Evolutionary conservation across 2,797 vertebrate genomes (phyloP).

Genomic region (Parambassis ranga): DNA sequence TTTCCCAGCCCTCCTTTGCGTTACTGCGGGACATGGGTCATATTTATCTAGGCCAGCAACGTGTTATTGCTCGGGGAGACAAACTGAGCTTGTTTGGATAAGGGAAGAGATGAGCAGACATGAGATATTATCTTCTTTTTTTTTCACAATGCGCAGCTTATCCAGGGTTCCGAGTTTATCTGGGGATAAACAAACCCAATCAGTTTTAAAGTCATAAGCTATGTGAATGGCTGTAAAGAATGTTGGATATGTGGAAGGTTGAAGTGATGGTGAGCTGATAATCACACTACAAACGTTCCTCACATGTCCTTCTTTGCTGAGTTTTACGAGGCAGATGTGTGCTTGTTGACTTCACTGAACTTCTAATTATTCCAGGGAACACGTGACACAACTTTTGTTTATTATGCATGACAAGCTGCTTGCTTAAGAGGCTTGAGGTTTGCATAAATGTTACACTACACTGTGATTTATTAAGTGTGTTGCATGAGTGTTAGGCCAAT

Average conservation of each 20-base stretch:
- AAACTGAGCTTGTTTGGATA: slow-evolving; percentile 65
- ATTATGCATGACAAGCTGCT: slow-evolving; percentile 4
- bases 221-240: slow-evolving; percentile 29
- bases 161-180: slow-evolving; percentile 39
- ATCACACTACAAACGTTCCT: slow-evolving; percentile 18
- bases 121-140: slow-evolving; percentile 58
- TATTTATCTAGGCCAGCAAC: slow-evolving; percentile 73
- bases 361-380: background rate
- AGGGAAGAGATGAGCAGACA: slow-evolving; percentile 60
- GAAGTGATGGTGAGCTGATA: slow-evolving; percentile 39
- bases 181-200: slow-evolving; percentile 55
- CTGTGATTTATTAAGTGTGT: slow-evolving; percentile 22
- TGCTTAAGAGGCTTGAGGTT: slow-evolving; percentile 27
- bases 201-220: slow-evolving; percentile 44
- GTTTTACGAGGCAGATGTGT: background rate
- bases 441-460: slow-evolving; percentile 7
- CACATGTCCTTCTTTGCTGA: background rate
- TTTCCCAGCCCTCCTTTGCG: slow-evolving; percentile 65
- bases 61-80: slow-evolving; percentile 68
- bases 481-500: slow-evolving; percentile 7
- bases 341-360: slow-evolving; percentile 16
- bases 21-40: slow-evolving; percentile 61
- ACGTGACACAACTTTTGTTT: slow-evolving; percentile 16
- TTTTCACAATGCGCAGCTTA: slow-evolving; percentile 35
- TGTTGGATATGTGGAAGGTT: slow-evolving; percentile 13